A percentile compares a stretch with the other conserved stretches of the same genome.
Evolutionary conservation across 2,888 invertebrate genomes (phyloP).

Genomic region (Yponomeuta plumbellus): DNA sequence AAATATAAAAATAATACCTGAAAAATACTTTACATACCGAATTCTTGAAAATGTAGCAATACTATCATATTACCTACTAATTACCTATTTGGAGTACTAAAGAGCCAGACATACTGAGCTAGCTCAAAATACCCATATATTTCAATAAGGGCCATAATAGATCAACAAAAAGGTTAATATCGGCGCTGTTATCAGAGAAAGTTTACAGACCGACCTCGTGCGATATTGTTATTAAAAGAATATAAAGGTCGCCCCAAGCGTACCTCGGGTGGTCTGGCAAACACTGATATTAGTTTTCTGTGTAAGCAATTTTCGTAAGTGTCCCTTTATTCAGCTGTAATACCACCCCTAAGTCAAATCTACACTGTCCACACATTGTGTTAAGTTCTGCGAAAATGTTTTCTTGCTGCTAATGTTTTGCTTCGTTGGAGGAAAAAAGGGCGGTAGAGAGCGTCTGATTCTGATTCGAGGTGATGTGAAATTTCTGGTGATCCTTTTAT

Average conservation of each 20-base stretch:
- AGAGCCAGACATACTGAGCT: too few relatives aligned
- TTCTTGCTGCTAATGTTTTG: constrained; percentile 5
- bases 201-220: constrained; percentile 2
- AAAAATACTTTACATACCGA: too few relatives aligned
- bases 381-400: not conserved
- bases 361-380: constrained; percentile 13
- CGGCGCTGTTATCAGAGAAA: not conserved
- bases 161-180: not conserved
- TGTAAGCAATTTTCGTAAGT: constrained; percentile 74
- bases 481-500: too few relatives aligned
- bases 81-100: too few relatives aligned
- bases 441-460: too few relatives aligned
- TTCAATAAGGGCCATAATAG: not conserved
- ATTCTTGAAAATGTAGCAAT: too few relatives aligned
- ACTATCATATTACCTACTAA: too few relatives aligned
- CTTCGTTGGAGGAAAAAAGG: not conserved
- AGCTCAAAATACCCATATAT: not conserved
- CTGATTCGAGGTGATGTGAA: too few relatives aligned
- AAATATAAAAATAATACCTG: too few relatives aligned
- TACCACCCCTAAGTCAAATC: constrained; percentile 35
- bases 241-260: not conserved
- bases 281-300: constrained; percentile 75
- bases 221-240: constrained; percentile 8
- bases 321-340: constrained; percentile 66
- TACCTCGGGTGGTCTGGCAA: constrained; percentile 53